These are phyloP conservation scores for Parasteatoda lunata DNA, from an alignment of 2,888 invertebrate genomes.

Conservation along the genomic window DNA sequence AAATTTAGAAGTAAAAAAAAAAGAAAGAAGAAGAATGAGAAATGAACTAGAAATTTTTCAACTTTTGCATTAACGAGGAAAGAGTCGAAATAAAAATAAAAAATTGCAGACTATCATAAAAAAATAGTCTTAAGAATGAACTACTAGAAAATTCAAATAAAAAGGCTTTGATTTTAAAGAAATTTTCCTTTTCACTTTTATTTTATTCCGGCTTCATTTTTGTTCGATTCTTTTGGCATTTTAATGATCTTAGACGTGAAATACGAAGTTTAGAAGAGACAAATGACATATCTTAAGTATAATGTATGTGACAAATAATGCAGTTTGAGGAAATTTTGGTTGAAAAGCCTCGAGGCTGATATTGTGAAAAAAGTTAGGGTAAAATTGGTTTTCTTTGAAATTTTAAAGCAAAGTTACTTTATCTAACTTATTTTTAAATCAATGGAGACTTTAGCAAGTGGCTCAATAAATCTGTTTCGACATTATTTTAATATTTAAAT, in stretches of 20 bases:
- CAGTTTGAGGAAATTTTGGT: not conserved
- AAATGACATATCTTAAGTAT: slow-evolving; percentile 23
- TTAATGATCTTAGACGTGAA: slow-evolving; percentile 49
- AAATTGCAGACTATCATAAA: not conserved
- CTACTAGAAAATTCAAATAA: slow-evolving; percentile 6
- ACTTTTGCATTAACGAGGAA: slow-evolving; percentile 51
- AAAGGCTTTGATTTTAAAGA: slow-evolving; percentile 35
- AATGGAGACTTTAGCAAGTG: too few species aligned
- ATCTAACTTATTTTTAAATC: too few species aligned
- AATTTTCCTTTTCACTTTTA: slow-evolving; percentile 24
- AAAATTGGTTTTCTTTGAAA: too few species aligned
- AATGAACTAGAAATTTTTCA: slow-evolving; percentile 28
- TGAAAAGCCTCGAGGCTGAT: too few species aligned
- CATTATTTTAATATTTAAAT: too few species aligned
- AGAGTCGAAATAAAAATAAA: slow-evolving; percentile 18
- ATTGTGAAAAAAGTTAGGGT: too few species aligned
- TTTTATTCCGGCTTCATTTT: slow-evolving; percentile 23
- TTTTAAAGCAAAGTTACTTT: too few species aligned
- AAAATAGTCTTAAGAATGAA: slow-evolving; percentile 18
- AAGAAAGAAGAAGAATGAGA: slow-evolving; percentile 19
- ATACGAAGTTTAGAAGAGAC: slow-evolving; percentile 21
- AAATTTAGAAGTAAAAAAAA: slow-evolving; percentile 17
- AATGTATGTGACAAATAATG: slow-evolving; percentile 34
- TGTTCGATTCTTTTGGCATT: slow-evolving; percentile 44
- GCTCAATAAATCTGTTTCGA: too few species aligned